These are phyloP conservation scores for Limnodromus scolopaceus DNA, from an alignment of 2,797 vertebrate species.

Conservation along the genomic window DNA sequence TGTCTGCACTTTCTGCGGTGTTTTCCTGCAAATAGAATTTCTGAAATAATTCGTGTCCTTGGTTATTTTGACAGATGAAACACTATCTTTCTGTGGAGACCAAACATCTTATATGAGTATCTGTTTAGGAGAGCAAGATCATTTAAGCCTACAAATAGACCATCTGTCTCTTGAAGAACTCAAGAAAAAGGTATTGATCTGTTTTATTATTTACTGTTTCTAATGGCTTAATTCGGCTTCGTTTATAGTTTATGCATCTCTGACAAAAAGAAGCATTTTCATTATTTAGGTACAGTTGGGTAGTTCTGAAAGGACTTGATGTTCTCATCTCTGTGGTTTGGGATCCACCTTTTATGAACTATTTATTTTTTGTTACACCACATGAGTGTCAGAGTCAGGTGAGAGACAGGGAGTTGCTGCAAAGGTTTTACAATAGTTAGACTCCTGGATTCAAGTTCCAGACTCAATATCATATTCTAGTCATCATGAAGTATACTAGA, in stretches of 20 bases:
- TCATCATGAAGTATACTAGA: neutral
- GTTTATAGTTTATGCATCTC: neutral
- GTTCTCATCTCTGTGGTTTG: neutral
- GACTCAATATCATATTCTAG: neutral
- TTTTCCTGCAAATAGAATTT: constrained; percentile 18
- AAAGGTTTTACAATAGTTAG: neutral
- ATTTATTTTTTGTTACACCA: neutral
- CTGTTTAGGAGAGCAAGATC: constrained; percentile 85
- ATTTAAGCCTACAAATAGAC: constrained; percentile 80
- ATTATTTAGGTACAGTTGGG: neutral
- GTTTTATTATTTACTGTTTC: constrained; percentile 19
- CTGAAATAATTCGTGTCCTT: constrained; percentile 23
- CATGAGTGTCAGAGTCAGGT: neutral
- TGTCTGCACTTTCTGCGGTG: neutral
- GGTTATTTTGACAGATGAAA: constrained; percentile 81
- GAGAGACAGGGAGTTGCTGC: neutral
- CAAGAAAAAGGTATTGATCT: constrained; percentile 84
- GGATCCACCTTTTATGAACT: neutral
- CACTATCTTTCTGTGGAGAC: constrained; percentile 89
- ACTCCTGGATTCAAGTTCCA: neutral
- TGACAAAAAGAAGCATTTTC: neutral
- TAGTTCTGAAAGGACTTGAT: neutral
- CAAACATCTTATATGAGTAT: constrained; percentile 98
- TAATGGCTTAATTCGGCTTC: neutral
- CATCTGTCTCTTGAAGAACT: constrained; percentile 88